Conservation (phyloP, 2,888 invertebrate species). For the Caenorhabditis imperialis region DNA sequence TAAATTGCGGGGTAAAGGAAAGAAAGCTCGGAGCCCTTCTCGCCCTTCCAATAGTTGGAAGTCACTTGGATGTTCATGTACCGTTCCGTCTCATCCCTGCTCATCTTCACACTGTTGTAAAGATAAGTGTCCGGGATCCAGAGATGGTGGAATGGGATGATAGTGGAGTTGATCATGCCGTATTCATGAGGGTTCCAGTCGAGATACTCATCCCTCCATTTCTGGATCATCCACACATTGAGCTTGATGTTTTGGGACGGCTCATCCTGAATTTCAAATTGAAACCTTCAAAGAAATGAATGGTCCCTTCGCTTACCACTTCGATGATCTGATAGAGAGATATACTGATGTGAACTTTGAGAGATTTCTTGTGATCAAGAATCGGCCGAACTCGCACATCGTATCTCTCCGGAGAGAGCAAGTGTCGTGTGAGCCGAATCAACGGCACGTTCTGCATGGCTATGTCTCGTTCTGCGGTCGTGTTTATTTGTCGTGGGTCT, state of each 20-base stretch:
- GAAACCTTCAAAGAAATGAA: neutral
- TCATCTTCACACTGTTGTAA: slow-evolving; percentile 77
- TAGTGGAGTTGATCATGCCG: slow-evolving; percentile 73
- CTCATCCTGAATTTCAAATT: slow-evolving; percentile 77
- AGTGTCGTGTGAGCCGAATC: slow-evolving; percentile 71
- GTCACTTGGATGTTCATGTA: slow-evolving; percentile 76
- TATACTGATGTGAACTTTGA: slow-evolving; percentile 74
- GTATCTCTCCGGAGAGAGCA: slow-evolving; percentile 71
- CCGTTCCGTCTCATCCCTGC: slow-evolving; percentile 75
- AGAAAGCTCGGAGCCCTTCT: slow-evolving; percentile 70
- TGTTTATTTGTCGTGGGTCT: slow-evolving; percentile 42
- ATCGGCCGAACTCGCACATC: slow-evolving; percentile 75
- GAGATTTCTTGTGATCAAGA: slow-evolving; percentile 67
- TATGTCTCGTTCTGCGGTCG: slow-evolving; percentile 38
- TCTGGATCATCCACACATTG: slow-evolving; percentile 80
- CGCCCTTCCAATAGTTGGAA: slow-evolving; percentile 66
- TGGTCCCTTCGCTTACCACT: slow-evolving; percentile 49
- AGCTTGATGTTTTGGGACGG: slow-evolving; percentile 80
- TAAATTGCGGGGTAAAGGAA: slow-evolving; percentile 77
- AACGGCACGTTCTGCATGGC: slow-evolving; percentile 71
- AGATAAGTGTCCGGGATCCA: slow-evolving; percentile 77
- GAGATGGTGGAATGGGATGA: slow-evolving; percentile 71
- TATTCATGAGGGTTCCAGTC: slow-evolving; percentile 70
- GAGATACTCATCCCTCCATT: slow-evolving; percentile 75
- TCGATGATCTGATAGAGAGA: slow-evolving; percentile 74